phyloP scores from a whole-genome alignment of 2,888 invertebrate genomes.

The Emesis furor region DNA sequence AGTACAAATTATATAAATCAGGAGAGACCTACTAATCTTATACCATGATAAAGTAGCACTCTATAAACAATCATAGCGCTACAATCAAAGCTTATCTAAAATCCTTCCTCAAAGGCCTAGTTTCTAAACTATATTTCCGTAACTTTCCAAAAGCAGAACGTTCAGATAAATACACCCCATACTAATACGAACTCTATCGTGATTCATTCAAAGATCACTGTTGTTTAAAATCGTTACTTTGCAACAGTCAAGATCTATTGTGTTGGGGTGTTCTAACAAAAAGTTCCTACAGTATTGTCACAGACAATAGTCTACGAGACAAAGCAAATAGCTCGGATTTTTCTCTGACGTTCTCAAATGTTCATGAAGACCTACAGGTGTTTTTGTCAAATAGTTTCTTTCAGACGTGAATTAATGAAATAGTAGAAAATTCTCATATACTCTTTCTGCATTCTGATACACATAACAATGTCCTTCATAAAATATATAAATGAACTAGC shows the following conservation, averaged over 20 bases:
- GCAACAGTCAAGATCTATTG: constrained; percentile 39
- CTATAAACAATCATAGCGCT: neutral
- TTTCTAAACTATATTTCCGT: constrained; percentile 6
- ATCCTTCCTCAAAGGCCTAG: neutral
- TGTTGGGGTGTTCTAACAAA: constrained; percentile 33
- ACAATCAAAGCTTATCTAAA: constrained; percentile 4
- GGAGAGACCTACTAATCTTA: too few species aligned
- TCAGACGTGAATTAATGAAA: neutral
- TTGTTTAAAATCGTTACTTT: neutral
- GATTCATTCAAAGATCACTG: neutral
- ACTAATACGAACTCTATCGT: neutral
- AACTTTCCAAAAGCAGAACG: neutral
- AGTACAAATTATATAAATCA: too few species aligned
- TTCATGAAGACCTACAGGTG: constrained; percentile 26
- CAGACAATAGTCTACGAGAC: constrained; percentile 29
- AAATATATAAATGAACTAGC: too few species aligned
- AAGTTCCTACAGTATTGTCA: constrained; percentile 27
- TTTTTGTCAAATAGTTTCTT: constrained; percentile 13
- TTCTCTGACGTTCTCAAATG: constrained; percentile 25
- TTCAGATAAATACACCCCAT: constrained; percentile 18
- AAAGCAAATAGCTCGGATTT: constrained; percentile 35
- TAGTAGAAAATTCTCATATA: too few species aligned
- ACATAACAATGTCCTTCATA: too few species aligned
- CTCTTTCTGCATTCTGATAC: too few species aligned
- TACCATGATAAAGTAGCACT: neutral